Conservation (phyloP, 2,797 vertebrate species). For the Monodelphis domestica region DNA sequence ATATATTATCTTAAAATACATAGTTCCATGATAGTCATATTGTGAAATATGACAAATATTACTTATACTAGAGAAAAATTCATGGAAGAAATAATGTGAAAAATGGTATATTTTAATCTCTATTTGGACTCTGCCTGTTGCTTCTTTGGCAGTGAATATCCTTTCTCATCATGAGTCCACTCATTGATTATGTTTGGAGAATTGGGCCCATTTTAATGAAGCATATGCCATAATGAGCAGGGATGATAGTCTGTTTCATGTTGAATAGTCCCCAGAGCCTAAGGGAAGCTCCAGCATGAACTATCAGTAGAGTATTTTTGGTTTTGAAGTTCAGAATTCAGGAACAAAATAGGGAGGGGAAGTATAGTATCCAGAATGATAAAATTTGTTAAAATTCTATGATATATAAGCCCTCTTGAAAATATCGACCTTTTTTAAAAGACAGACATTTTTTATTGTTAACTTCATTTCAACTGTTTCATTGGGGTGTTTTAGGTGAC, state of each 20-base stretch:
- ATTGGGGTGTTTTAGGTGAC: neutral
- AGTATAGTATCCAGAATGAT: neutral
- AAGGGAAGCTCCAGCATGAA: neutral
- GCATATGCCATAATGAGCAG: neutral
- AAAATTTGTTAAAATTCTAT: neutral
- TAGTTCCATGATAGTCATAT: too few species aligned
- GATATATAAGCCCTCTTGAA: neutral
- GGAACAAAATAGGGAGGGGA: neutral
- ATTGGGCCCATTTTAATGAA: neutral
- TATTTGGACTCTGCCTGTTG: too few species aligned
- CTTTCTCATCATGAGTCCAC: too few species aligned
- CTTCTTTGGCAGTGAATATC: too few species aligned
- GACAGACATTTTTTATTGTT: neutral
- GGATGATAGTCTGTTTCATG: neutral
- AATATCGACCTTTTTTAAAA: neutral
- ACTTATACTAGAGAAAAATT: too few species aligned
- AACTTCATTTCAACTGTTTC: neutral
- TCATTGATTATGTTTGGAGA: neutral
- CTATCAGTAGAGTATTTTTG: neutral
- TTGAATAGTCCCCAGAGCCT: neutral
- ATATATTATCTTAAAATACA: too few species aligned
- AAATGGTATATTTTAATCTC: too few species aligned
- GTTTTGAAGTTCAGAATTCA: neutral
- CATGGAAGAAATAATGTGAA: too few species aligned
- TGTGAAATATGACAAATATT: too few species aligned